Conservation (phyloP, 2,797 vertebrate genomes). For the Craterocephalus amniculus region DNA sequence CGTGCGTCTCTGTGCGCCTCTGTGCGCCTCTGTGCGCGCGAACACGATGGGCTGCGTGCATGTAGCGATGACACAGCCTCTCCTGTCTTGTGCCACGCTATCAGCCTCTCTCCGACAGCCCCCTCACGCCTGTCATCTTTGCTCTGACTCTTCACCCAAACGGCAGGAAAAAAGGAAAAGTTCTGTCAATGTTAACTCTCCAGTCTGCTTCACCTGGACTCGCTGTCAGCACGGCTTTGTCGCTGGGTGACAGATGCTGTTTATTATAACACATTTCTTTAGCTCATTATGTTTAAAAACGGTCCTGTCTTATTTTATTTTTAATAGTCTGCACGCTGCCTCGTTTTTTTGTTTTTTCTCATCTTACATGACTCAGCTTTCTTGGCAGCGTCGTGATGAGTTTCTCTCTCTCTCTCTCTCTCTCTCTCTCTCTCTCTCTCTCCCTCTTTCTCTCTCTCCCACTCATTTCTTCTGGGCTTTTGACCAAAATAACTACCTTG, state of each 20-base stretch:
- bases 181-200: slow-evolving; percentile 50
- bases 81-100: slow-evolving; percentile 58
- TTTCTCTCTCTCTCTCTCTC: slow-evolving; percentile 31
- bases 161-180: background rate
- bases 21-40: no score
- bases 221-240: slow-evolving; percentile 6
- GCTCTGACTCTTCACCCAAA: slow-evolving; percentile 41
- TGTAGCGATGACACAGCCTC: slow-evolving; percentile 60
- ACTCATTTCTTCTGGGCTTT: slow-evolving; percentile 35
- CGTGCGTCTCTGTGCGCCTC: slow-evolving; percentile 32
- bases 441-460: slow-evolving; percentile 40
- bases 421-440: slow-evolving; percentile 34
- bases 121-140: slow-evolving; percentile 24
- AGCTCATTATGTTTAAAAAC: slow-evolving; percentile 34
- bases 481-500: slow-evolving; percentile 52
- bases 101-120: slow-evolving; percentile 13
- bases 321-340: slow-evolving; percentile 35
- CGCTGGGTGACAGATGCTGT: slow-evolving; percentile 22
- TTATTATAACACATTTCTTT: slow-evolving; percentile 11
- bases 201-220: slow-evolving; percentile 25
- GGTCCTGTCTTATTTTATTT: slow-evolving; percentile 33
- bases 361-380: slow-evolving; percentile 81
- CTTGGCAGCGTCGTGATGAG: slow-evolving; percentile 66
- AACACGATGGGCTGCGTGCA: slow-evolving; percentile 30
- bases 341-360: slow-evolving; percentile 33